These are phyloP conservation scores for Caenorhabditis zanzibari DNA, from an alignment of 2,888 invertebrate species.

Conservation along the genomic window DNA sequence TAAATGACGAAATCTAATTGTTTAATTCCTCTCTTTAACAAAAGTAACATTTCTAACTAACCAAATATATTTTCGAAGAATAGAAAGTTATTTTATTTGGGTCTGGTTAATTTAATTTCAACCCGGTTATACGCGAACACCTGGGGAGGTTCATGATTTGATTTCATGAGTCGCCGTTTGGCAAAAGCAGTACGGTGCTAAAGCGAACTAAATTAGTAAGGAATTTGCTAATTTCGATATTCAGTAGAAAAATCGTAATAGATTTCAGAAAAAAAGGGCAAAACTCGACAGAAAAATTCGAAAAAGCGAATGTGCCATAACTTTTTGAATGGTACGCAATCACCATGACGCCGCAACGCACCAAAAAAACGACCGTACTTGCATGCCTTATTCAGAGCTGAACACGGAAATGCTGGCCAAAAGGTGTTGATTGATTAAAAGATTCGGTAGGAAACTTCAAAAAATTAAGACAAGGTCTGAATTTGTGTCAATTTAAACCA, in stretches of 20 bases:
- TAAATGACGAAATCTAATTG: neutral
- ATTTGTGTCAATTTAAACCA: neutral
- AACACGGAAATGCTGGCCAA: neutral
- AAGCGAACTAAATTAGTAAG: too few relatives aligned
- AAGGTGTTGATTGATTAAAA: neutral
- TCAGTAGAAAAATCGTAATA: neutral
- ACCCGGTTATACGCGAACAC: too few relatives aligned
- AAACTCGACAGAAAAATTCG: neutral
- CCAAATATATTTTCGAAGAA: too few relatives aligned
- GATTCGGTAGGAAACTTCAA: neutral
- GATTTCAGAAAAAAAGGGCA: neutral
- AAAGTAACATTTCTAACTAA: too few relatives aligned
- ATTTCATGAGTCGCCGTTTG: too few relatives aligned
- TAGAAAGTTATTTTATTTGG: too few relatives aligned
- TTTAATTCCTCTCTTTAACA: too few relatives aligned
- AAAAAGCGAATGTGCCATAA: conserved; percentile 6
- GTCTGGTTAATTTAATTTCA: too few relatives aligned
- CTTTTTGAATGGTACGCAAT: conserved; percentile 43
- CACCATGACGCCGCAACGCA: conserved; percentile 45
- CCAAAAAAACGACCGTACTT: conserved; percentile 44
- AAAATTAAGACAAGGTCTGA: too few relatives aligned
- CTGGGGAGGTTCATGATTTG: too few relatives aligned
- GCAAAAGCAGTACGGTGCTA: too few relatives aligned
- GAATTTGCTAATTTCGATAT: neutral
- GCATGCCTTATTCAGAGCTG: neutral